Percentiles rank a stretch among this genome's conserved stretches.
Evolutionary conservation across 2,888 invertebrate genomes (phyloP).

Genomic region (Drosophila mayaguana): DNA sequence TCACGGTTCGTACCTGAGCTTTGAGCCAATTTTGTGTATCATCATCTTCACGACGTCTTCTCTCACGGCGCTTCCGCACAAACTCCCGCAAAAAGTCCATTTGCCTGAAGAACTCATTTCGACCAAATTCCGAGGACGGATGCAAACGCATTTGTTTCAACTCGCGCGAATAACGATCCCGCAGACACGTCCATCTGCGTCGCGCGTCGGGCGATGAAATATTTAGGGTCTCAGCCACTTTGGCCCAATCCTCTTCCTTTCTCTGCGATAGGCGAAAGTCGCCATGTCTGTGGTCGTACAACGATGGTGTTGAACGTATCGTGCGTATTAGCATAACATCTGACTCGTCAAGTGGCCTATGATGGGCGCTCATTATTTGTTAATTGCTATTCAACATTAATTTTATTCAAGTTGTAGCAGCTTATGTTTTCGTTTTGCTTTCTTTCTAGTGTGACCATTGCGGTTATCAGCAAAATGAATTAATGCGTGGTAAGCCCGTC

Average conservation of each 20-base stretch:
- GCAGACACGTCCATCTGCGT: slow-evolving; percentile 84
- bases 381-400: slow-evolving; percentile 39
- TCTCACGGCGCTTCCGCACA: slow-evolving; percentile 79
- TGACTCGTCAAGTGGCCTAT: slow-evolving; percentile 77
- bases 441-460: slow-evolving; percentile 47
- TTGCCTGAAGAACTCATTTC: slow-evolving; percentile 80
- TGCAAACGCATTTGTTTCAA: slow-evolving; percentile 81
- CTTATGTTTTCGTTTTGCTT: slow-evolving; percentile 50
- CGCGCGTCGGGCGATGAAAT: slow-evolving; percentile 74
- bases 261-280: slow-evolving; percentile 83
- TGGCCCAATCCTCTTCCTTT: slow-evolving; percentile 84
- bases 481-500: background rate
- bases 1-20: slow-evolving; percentile 46
- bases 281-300: slow-evolving; percentile 83
- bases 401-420: slow-evolving; percentile 27
- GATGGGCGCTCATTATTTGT: slow-evolving; percentile 72
- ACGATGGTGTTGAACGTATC: slow-evolving; percentile 79
- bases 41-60: slow-evolving; percentile 72
- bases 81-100: slow-evolving; percentile 83
- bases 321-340: slow-evolving; percentile 81
- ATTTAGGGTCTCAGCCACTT: slow-evolving; percentile 75
- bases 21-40: slow-evolving; percentile 66
- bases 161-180: slow-evolving; percentile 85
- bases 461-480: background rate
- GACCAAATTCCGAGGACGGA: slow-evolving; percentile 74